Base-by-base conservation (phyloP, 2,888 invertebrate species). In the Eristalinus aeneus region DNA sequence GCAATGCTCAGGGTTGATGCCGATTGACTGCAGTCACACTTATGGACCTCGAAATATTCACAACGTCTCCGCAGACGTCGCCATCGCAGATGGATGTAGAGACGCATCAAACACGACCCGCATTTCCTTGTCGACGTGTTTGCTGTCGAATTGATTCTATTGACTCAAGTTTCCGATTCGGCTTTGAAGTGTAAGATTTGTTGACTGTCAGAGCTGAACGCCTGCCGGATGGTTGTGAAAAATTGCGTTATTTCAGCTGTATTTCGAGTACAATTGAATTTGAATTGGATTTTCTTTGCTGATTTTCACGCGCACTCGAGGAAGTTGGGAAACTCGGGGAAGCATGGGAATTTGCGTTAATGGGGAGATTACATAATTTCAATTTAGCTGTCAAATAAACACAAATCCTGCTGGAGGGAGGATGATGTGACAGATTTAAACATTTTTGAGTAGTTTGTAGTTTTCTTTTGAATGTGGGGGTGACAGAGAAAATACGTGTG, bases 71-170 rank as follows among this genome's bases (percentile, higher is more conserved):
- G 27, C 27, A 2, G 63, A 12, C n/a, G 39, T 8, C 12, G 8
- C 12, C 12, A 12, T 11, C 23, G 23, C 1, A 23, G 23, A 23
- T 12, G 23, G 16, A 46, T 56, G 56, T 3, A 2, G 23, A 22
- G 11, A 10, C 23, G 10, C 34, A 9, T 10, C 34, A 9, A 34
- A 8, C 65, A 74, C 80, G 84, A 67, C 75, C 80, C 75, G 75
- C 61, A 84, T 84, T 80, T 79, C 75, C 75, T 75, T 84, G 63
- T 75, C 79, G 54, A 67, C 75, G 73, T 80, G 67, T 80, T 80
- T 80, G 69, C 72, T 64, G 39, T 68, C 61, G 68, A 85, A 76
- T 81, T 80, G 85, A 73, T 85, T 85, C 73, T 63, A 56, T 69
- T 74, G 73, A 58, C 79, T 73, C 56, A 68, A 63, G 68, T 73